Conservation (phyloP, 2,888 invertebrate genomes). For the Ischnura elegans region DNA sequence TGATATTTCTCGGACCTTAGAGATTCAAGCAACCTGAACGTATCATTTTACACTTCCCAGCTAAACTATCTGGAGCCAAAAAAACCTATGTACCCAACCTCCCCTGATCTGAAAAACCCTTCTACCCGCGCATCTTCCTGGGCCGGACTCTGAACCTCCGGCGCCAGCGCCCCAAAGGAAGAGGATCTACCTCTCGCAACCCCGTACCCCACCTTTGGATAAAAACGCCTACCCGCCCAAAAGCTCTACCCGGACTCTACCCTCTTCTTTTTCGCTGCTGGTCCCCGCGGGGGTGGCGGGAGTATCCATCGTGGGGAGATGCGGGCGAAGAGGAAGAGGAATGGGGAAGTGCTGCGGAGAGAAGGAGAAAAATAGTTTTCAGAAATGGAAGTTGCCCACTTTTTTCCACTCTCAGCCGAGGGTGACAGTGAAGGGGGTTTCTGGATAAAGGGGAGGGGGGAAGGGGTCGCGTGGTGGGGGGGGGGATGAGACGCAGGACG, state of each 20-base stretch:
- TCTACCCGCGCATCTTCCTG: background rate
- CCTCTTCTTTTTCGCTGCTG: background rate
- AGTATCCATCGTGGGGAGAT: background rate
- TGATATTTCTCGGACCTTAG: too few relatives aligned
- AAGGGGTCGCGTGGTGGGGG: background rate
- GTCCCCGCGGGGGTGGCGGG: background rate
- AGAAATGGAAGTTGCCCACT: slow-evolving; percentile 65
- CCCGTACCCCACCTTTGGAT: background rate
- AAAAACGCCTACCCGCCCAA: background rate
- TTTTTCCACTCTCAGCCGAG: slow-evolving; percentile 53
- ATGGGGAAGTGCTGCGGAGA: background rate
- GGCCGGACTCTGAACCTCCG: background rate
- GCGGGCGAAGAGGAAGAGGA: background rate
- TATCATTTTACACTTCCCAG: background rate
- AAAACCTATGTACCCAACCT: background rate
- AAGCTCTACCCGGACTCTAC: background rate
- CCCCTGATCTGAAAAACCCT: too few relatives aligned
- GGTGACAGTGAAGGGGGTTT: slow-evolving; percentile 50
- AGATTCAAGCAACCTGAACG: too few relatives aligned
- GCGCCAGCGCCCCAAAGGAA: background rate
- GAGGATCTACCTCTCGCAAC: background rate
- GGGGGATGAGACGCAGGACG: background rate
- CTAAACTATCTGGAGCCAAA: background rate
- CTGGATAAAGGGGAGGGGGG: background rate
- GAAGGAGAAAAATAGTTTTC: slow-evolving; percentile 58